Evolutionary conservation across 2,113 vertebrate genomes (phyloP), one percentile per base, ranked within the genome.

Genomic region (Caretta caretta): DNA sequence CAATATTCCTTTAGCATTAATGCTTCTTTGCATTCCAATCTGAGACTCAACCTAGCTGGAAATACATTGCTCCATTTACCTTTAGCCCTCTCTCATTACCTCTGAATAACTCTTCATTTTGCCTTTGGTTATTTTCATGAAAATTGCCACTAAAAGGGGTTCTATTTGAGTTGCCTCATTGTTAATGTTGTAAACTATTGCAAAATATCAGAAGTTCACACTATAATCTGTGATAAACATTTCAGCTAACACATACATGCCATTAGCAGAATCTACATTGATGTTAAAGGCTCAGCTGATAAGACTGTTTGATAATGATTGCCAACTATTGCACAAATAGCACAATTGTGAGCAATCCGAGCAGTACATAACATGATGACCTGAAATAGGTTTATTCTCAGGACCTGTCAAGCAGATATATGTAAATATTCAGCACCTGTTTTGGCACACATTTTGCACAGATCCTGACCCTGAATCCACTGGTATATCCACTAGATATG

Each of bases 251-350:
- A 96, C 89, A 95, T 97, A 97, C 97, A 96, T 96, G 94, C 87
- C 92, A 93, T 93, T 97, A 95, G 89, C 49, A 82, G 93, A 91
- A 93, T 95, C 88, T 90, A 51, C 96, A 90, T 93, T 93, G 96
- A 97, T 95, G 95, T 95, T 97, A 97, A 96, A 96, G 96, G 94
- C 89, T 84, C 83, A 81, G 84, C 82, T 97, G 97, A 97, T 97
- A 96, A 92, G 91, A 97, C 97, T 95, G 94, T 96, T 97, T 96
- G 94, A 93, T 97, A 96, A 96, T 96, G 95, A 96, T 97, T 97
- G 94, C 96, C 97, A 96, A 93, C 96, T 95, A 95, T 80, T 97
- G 90, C 89, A 89, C 93, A 95, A 96, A 97, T 96, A 95, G 94
- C 90, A 93, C 94, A 95, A 87, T 94, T 92, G 82, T 95, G 92